These are phyloP conservation scores for Psylliodes chrysocephalus DNA, from an alignment of 2,888 invertebrate genomes.

Conservation along the genomic window DNA sequence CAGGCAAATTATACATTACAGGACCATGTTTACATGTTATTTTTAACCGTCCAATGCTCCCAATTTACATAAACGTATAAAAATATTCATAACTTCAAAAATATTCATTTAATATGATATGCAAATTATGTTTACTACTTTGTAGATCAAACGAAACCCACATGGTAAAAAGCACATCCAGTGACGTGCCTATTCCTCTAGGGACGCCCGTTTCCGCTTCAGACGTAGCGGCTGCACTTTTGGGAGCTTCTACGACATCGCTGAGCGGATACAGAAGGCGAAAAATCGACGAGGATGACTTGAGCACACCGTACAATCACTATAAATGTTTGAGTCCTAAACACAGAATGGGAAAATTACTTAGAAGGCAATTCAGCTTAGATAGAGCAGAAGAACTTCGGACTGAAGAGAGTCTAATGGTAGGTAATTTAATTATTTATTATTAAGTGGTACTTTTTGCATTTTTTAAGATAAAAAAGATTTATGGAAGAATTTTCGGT, in stretches of 20 bases:
- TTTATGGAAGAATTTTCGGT: no score
- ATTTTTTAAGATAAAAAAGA: not conserved
- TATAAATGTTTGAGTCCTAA: constrained; percentile 78
- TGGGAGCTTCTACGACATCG: constrained; percentile 68
- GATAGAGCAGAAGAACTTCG: constrained; percentile 72
- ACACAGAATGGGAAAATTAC: constrained; percentile 61
- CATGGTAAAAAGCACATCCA: constrained; percentile 65
- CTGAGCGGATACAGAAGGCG: constrained; percentile 61
- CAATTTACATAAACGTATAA: no score
- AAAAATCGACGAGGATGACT: constrained; percentile 69
- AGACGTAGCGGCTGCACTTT: constrained; percentile 66
- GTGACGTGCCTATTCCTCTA: constrained; percentile 63
- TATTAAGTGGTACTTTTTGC: not conserved
- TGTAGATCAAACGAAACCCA: constrained; percentile 52
- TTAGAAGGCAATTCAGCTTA: constrained; percentile 76
- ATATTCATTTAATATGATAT: no score
- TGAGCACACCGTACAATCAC: constrained; percentile 80
- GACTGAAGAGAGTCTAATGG: constrained; percentile 60
- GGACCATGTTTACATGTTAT: no score
- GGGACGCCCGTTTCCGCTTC: constrained; percentile 67
- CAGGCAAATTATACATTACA: no score
- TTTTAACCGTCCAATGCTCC: no score
- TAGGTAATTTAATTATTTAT: constrained; percentile 48
- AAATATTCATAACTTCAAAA: no score
- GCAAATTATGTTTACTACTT: no score